Percentiles rank a stretch among this genome's conserved stretches.
Conservation (phyloP, 2,888 invertebrate genomes). For the Trypoxylon attenuatum region DNA sequence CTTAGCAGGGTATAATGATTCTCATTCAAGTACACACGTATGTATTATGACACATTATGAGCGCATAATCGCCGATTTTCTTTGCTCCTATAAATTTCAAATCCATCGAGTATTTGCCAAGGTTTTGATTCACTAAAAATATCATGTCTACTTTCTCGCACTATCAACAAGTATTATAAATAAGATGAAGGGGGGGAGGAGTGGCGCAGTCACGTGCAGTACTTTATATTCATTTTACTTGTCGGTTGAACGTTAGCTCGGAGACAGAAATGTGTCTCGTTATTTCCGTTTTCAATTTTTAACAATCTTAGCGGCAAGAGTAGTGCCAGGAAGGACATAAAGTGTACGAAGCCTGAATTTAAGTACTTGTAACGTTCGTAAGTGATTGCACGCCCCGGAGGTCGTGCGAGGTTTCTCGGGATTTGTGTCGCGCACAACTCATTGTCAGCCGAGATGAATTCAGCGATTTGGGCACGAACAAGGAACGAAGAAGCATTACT, state of each 20-base stretch:
- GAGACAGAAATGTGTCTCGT: constrained; percentile 13
- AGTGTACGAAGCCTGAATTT: constrained; percentile 20
- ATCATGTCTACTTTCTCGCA: too few species aligned
- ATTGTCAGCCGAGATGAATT: constrained; percentile 12
- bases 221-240: constrained; percentile 16
- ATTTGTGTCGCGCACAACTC: constrained; percentile 17
- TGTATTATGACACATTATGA: not conserved
- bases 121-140: too few species aligned
- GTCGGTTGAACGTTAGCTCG: constrained; percentile 9
- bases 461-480: not conserved
- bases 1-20: constrained; percentile 9
- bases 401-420: constrained; percentile 27
- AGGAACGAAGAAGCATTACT: not conserved
- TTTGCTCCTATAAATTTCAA: too few species aligned
- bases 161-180: too few species aligned
- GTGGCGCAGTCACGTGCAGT: constrained; percentile 4
- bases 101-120: too few species aligned
- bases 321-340: constrained; percentile 5
- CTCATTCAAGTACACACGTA: too few species aligned
- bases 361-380: constrained; percentile 32
- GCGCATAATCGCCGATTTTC: not conserved
- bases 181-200: not conserved
- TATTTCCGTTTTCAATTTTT: constrained; percentile 27
- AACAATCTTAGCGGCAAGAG: constrained; percentile 4
- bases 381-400: constrained; percentile 18